These are phyloP conservation scores for Oscheius onirici DNA, from an alignment of 2,888 invertebrate species.

Conservation along the genomic window DNA sequence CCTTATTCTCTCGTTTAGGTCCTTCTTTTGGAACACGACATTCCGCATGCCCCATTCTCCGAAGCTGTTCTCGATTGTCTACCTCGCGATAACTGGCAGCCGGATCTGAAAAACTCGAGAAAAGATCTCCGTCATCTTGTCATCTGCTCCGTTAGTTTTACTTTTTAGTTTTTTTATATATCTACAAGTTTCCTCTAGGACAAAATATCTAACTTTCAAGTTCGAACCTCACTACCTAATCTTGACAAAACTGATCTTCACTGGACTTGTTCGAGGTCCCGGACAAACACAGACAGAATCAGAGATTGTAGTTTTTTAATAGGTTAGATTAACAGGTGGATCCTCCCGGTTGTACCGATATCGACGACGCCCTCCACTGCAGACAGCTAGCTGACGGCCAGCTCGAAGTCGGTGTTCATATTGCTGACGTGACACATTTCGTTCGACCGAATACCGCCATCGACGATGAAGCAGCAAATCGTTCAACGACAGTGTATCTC, in stretches of 20 bases:
- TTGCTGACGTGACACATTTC: slow-evolving; percentile 97
- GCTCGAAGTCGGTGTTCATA: slow-evolving; percentile 80
- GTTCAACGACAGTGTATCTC: slow-evolving; percentile 90
- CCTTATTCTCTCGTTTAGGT: slow-evolving; percentile 71
- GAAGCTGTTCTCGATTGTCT: slow-evolving; percentile 90
- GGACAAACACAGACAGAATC: no score
- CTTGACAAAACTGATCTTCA: no score
- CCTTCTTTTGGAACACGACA: slow-evolving; percentile 91
- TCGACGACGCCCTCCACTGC: slow-evolving; percentile 97
- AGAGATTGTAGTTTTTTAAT: no score
- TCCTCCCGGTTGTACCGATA: slow-evolving; percentile 98
- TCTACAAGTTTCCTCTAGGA: no score
- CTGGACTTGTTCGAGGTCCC: no score
- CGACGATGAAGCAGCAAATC: slow-evolving; percentile 87
- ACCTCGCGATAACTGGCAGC: slow-evolving; percentile 77
- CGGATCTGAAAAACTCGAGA: slow-evolving; percentile 76
- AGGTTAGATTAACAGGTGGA: slow-evolving; percentile 74
- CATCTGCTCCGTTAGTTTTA: slow-evolving; percentile 78
- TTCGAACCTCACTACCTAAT: no score
- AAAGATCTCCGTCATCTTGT: slow-evolving; percentile 85
- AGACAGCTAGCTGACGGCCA: slow-evolving; percentile 78
- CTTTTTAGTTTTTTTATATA: no score
- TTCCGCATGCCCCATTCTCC: slow-evolving; percentile 93
- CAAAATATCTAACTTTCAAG: not conserved
- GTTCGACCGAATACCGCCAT: slow-evolving; percentile 85